These are phyloP conservation scores for Casuarius casuarius DNA, from an alignment of 2,113 vertebrate genomes.

Conservation along the genomic window DNA sequence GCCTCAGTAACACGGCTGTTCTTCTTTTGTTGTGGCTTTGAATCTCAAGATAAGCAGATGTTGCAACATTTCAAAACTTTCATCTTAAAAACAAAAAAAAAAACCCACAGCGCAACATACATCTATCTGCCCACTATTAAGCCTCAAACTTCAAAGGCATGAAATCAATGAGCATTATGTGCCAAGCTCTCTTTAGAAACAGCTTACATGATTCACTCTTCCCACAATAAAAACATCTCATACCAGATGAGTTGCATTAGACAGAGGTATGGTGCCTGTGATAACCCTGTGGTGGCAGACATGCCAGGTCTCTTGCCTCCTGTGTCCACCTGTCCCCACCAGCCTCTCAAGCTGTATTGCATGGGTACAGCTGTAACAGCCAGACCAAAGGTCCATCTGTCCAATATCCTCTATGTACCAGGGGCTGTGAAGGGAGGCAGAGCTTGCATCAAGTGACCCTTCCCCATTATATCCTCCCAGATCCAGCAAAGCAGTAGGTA, in stretches of 20 bases:
- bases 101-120: neutral
- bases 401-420: neutral
- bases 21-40: neutral
- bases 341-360: neutral
- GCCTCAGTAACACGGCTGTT: neutral
- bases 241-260: neutral
- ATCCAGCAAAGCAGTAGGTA: neutral
- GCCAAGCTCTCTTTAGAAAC: neutral
- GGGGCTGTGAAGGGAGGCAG: neutral
- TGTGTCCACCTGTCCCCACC: neutral
- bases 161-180: neutral
- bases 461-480: neutral
- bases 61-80: neutral
- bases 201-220: neutral
- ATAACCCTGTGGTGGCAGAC: neutral
- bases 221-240: neutral
- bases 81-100: neutral
- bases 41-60: neutral
- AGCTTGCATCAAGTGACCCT: neutral
- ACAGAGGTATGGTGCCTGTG: neutral
- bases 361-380: neutral
- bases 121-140: neutral
- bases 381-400: neutral
- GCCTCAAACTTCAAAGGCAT: neutral
- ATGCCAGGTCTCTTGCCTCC: neutral